Base-by-base conservation (phyloP, 2,797 vertebrate genomes). In the Hafferia zeledoni region DNA sequence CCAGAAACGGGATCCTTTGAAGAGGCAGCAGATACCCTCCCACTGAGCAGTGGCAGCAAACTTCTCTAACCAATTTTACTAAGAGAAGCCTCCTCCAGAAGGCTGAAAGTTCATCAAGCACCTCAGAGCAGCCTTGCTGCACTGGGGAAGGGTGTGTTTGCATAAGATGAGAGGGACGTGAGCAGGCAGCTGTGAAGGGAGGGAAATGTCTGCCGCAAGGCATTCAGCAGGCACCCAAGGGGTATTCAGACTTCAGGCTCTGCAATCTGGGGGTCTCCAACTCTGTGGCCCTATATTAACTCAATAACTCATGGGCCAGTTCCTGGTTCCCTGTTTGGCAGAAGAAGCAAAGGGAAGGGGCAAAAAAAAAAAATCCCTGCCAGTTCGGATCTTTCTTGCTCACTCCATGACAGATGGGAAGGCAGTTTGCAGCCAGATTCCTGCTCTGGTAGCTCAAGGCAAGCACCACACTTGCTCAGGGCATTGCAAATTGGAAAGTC, bases 381-480 rank as follows among this genome's bases (percentile, higher is more conserved):
- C 95, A 93, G 89, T 95, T 91, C 4, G 0, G 64, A 94, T 95
- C 80, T 94, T 92, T 94, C 80, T 93, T 1, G 0, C 70, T 90
- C 60, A 52, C 56, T 94, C 91, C 67, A 79, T 1, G 3, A 95
- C 95, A 97, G 94, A 97, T 96, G 95, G 95, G 83, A 89, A 95
- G 87, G 91, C 89, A 96, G 93, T 91, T 91, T 83, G 11, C 89
- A 96, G 93, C 87, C 95, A 96, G 94, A 94, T 95, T 96, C 67
- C 89, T 91, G 74, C 91, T 95, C 91, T 95, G 63, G 83, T 96
- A 95, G 94, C 95, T 94, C 80, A 94, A 96, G 91, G 93, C 90
- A 0, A 87, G 83, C 92, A 84, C 89, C 74, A 83, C 18, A 2
- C 70, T 96, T 74, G 91, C 83, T 94, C 56, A 87, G 83, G 87